Percentiles rank a stretch among this genome's conserved stretches.
phyloP scores from a whole-genome alignment of 2,113 vertebrate genomes.

The Lamprologus tigripictilis region DNA sequence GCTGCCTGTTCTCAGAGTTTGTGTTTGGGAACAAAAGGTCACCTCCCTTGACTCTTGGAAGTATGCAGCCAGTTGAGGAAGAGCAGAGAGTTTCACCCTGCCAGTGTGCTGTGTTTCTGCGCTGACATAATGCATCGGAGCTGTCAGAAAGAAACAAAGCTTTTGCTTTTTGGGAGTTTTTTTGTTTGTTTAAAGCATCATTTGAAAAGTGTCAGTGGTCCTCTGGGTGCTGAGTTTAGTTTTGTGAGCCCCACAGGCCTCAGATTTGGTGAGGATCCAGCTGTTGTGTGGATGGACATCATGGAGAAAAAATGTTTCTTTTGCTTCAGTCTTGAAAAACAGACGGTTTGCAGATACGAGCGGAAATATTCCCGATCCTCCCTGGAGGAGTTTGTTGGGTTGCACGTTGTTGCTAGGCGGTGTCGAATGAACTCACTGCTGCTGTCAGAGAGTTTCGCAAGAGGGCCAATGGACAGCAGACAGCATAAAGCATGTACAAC shows the following conservation, averaged over 20 bases:
- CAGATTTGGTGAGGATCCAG: background rate
- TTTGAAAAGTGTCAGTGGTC: background rate
- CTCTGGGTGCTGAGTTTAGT: background rate
- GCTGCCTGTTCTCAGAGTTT: background rate
- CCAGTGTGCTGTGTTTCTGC: background rate
- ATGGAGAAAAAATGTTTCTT: background rate
- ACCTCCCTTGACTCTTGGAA: conserved; percentile 24
- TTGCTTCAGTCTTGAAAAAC: background rate
- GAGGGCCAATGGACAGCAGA: background rate
- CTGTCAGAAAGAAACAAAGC: background rate
- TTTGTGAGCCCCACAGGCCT: background rate
- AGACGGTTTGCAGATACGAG: background rate
- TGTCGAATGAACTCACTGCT: conserved; percentile 7
- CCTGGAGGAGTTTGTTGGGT: conserved; percentile 13
- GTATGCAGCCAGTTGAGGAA: conserved; percentile 10
- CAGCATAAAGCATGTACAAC: background rate
- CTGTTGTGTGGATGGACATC: background rate
- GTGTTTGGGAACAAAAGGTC: conserved; percentile 48
- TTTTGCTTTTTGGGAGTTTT: background rate
- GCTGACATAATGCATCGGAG: background rate
- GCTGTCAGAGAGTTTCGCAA: conserved; percentile 17
- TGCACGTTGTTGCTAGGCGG: conserved; percentile 43
- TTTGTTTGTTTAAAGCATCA: background rate
- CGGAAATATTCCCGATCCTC: background rate
- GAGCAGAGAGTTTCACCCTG: background rate